These are phyloP conservation scores for Aricia agestis DNA, from an alignment of 1,140 invertebrate species.

Conservation along the genomic window DNA sequence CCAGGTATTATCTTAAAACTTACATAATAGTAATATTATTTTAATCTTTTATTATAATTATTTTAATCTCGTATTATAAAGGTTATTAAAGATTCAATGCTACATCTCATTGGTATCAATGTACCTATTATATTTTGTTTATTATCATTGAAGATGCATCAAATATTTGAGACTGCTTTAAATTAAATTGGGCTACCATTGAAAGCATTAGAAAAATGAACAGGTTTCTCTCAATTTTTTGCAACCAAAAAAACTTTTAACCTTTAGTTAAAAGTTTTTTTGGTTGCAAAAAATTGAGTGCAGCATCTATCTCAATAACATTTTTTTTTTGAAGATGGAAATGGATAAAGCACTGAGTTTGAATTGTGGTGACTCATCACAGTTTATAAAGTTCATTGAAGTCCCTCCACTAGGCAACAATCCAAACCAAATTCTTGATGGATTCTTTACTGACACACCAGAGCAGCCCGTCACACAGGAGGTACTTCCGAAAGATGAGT, in stretches of 20 bases:
- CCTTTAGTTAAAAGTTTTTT: too few species aligned
- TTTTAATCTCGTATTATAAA: not conserved
- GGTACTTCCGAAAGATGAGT: conserved; percentile 36
- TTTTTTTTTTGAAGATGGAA: conserved; percentile 28
- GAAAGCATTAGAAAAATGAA: too few species aligned
- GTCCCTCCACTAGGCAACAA: conserved; percentile 41
- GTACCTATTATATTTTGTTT: too few species aligned
- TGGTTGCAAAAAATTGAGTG: too few species aligned
- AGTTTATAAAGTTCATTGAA: conserved; percentile 57
- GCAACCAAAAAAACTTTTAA: too few species aligned
- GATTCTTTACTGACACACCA: conserved; percentile 42
- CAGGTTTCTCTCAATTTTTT: too few species aligned
- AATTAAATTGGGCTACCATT: too few species aligned
- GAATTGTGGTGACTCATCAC: conserved; percentile 32
- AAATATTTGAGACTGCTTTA: too few species aligned
- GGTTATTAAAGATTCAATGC: too few species aligned
- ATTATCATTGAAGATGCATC: too few species aligned
- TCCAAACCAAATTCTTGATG: conserved; percentile 48
- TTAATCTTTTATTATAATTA: not conserved
- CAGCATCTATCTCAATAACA: too few species aligned
- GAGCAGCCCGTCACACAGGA: conserved; percentile 31
- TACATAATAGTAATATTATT: not conserved
- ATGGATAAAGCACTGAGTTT: conserved; percentile 39
- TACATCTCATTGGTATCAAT: too few species aligned
- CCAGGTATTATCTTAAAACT: conserved; percentile 18